These are phyloP conservation scores for Callionymus lyra DNA, from an alignment of 2,113 vertebrate genomes.

Conservation along the genomic window DNA sequence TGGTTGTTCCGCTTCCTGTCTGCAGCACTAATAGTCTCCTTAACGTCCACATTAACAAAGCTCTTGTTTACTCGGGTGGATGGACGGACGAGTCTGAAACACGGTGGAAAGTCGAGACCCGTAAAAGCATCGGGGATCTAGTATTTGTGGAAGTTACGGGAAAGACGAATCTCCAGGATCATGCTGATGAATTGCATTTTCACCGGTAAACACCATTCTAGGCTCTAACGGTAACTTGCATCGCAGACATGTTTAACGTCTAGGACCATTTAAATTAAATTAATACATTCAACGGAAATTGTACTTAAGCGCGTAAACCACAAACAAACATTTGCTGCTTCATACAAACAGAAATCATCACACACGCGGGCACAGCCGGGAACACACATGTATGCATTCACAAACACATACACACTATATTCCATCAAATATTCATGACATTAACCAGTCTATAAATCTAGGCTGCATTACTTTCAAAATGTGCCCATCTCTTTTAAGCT, in stretches of 20 bases:
- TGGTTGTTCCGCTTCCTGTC: conserved; percentile 59
- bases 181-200: no score
- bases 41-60: conserved; percentile 52
- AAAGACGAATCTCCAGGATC: no score
- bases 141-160: not conserved
- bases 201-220: no score
- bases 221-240: no score
- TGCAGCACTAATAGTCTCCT: conserved; percentile 56
- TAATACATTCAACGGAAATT: no score
- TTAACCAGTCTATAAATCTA: not conserved
- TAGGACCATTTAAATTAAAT: no score
- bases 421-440: not conserved
- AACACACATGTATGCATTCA: not conserved
- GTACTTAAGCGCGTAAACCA: no score
- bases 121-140: conserved; percentile 13
- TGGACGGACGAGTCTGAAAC: conserved; percentile 24
- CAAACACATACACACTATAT: no score
- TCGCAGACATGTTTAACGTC: no score
- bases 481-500: conserved; percentile 14
- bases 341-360: no score
- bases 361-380: no score
- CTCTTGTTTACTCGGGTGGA: conserved; percentile 45
- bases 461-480: conserved; percentile 20
- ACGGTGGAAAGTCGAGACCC: conserved; percentile 12
- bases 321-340: no score